Percentiles rank a stretch among this genome's conserved stretches.
These are phyloP conservation scores for Drosophila fungiperda DNA, from an alignment of 2,888 invertebrate species.

Conservation along the genomic window DNA sequence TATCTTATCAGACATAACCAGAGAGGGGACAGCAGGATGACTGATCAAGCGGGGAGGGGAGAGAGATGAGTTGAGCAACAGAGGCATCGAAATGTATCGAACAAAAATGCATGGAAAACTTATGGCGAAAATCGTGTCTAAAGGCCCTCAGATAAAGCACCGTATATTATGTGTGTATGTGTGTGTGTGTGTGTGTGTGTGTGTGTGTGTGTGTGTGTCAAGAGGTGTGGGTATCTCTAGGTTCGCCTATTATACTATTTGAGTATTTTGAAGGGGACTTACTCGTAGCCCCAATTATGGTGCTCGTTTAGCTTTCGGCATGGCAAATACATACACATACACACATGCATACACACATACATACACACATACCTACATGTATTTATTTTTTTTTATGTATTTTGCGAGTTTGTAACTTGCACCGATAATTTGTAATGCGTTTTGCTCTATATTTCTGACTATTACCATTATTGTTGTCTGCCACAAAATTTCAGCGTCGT, in stretches of 20 bases:
- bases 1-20: conserved; percentile 71
- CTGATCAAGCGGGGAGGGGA: conserved; percentile 6
- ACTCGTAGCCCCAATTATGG: conserved; percentile 6
- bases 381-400: conserved; percentile 7
- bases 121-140: conserved; percentile 63
- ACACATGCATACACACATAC: not conserved
- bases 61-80: conserved; percentile 1
- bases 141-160: conserved; percentile 55
- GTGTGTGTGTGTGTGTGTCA: not conserved
- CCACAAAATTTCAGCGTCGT: conserved; percentile 19
- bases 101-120: conserved; percentile 64
- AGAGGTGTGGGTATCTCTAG: conserved; percentile 26
- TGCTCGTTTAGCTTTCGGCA: conserved; percentile 19
- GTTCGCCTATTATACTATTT: conserved; percentile 9
- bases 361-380: not conserved
- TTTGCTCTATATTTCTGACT: conserved; percentile 37
- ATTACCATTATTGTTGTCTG: conserved; percentile 7
- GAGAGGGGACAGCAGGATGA: conserved; percentile 6
- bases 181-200: conserved; percentile 5
- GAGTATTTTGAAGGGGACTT: conserved; percentile 13
- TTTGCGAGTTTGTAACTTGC: conserved; percentile 42
- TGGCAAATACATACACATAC: not conserved
- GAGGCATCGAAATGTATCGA: conserved; percentile 55
- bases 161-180: conserved; percentile 3
- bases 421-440: conserved; percentile 58